Evolutionary conservation across 2,797 vertebrate genomes (phyloP).

Genomic region (Rhinogobio ventralis): DNA sequence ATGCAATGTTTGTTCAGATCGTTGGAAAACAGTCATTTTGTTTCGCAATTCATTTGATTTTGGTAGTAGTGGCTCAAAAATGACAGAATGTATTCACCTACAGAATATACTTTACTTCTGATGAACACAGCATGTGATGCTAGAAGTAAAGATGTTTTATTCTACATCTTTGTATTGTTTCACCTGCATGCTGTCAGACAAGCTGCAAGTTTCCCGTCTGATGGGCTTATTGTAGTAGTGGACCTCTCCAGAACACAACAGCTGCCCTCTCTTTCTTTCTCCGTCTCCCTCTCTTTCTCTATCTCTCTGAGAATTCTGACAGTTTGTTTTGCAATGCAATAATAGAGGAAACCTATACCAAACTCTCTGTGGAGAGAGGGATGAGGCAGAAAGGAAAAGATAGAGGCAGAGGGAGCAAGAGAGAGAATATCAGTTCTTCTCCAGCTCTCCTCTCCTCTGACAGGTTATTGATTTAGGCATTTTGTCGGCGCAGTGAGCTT

Average conservation of each 20-base stretch:
- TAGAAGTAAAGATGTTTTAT: not conserved
- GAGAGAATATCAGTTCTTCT: constrained; percentile 54
- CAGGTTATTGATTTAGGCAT: constrained; percentile 68
- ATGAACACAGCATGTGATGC: not conserved
- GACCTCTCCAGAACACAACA: constrained; percentile 28
- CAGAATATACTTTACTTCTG: not conserved
- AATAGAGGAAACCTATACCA: constrained; percentile 39
- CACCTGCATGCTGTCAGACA: constrained; percentile 24
- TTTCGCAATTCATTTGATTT: no score
- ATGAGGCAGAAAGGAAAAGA: constrained; percentile 46
- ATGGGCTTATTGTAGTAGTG: constrained; percentile 46
- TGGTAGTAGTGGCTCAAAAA: no score
- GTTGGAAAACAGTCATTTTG: no score
- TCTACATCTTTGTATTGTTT: constrained; percentile 23
- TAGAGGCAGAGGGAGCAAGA: constrained; percentile 28
- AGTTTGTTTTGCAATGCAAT: constrained; percentile 58
- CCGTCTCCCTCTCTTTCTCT: not conserved
- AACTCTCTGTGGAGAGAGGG: constrained; percentile 51
- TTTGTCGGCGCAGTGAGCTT: constrained; percentile 64
- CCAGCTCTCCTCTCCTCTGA: constrained; percentile 55
- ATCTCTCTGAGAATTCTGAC: constrained; percentile 47
- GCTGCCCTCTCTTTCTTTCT: constrained; percentile 28
- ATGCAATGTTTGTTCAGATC: no score
- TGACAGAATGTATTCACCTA: not conserved
- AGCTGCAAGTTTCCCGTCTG: not conserved